Evolutionary conservation across 2,113 vertebrate species (phyloP).

Genomic region (Sebastes fasciatus): DNA sequence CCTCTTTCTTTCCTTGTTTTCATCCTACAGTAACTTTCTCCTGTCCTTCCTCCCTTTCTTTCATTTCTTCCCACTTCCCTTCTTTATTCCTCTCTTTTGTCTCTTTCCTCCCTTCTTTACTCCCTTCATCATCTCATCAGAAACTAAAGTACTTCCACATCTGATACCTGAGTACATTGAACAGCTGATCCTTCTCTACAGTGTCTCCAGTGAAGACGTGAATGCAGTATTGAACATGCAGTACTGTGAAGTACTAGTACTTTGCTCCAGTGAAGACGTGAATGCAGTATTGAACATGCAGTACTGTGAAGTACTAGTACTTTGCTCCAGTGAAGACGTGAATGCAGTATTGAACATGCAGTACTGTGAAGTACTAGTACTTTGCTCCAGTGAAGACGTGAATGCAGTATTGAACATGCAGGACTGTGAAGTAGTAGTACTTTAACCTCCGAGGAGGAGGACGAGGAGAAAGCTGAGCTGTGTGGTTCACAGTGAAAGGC

Average conservation of each 20-base stretch:
- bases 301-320: neutral
- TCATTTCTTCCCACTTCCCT: too few relatives aligned
- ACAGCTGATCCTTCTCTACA: neutral
- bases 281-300: neutral
- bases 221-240: neutral
- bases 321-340: too few relatives aligned
- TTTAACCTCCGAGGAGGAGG: neutral
- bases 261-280: too few relatives aligned
- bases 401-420: too few relatives aligned
- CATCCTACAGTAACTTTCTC: too few relatives aligned
- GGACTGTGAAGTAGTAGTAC: neutral
- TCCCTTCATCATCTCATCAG: neutral
- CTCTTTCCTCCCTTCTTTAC: neutral
- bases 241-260: neutral
- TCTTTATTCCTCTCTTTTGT: neutral
- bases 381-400: too few relatives aligned
- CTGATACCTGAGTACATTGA: neutral
- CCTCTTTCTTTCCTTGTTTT: neutral
- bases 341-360: neutral
- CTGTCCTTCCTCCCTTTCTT: neutral
- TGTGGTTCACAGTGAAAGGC: constrained; percentile 35
- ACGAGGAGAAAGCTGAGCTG: constrained; percentile 24
- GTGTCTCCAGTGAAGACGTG: too few relatives aligned
- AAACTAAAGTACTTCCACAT: too few relatives aligned
- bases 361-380: neutral